Evolutionary conservation across 2,797 vertebrate species (phyloP), one percentile per base, ranked within the genome.

Genomic region (Anas capensis): DNA sequence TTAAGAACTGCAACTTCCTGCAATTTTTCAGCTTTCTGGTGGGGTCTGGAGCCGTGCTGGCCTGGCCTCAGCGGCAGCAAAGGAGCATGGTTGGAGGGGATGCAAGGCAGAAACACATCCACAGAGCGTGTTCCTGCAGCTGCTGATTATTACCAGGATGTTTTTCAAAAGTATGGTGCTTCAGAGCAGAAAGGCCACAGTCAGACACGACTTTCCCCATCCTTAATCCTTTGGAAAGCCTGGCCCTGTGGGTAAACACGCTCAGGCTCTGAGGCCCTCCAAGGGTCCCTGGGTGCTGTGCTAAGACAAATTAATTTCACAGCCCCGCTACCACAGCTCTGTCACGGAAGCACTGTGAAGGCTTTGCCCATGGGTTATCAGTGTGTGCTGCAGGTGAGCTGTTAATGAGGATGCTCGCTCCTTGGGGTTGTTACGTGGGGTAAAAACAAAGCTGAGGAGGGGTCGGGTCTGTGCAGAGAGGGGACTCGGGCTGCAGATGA

Each of bases 31-130:
- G 79, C 60, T 92, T 87, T 95, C 85, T 34, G 36, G 51, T 61
- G 46, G 70, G 88, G 92, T 95, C 57, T 24, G 48, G 88, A 92
- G 89, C 62, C 46, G 62, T 94, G 48, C 26, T 75, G 56, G 38
- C 5, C 33, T 14, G 24, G 10, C 40, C 56, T 34, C 26, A 20
- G 33, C n/a, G 23, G 56, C 14, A 11, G 48, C 24, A 1, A 5
- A 34, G 21, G 33, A 31, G 31, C 18, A 9, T 24, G 18, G 53
- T 18, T 33, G 26, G 42, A 61, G 44, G 57, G 33, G 19, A 10
- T 17, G 21, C 15, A 24, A 46, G 64, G 21, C 8, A 24, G 20
- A 16, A 66, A 66, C 14, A 23, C 34, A 61, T 21, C 27, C 16
- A 15, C 44, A 49, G 33, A 16, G 33, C 20, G 3, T 15, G 20